Evolutionary conservation across 2,888 invertebrate species (phyloP).

Genomic region (Phengaris arion): DNA sequence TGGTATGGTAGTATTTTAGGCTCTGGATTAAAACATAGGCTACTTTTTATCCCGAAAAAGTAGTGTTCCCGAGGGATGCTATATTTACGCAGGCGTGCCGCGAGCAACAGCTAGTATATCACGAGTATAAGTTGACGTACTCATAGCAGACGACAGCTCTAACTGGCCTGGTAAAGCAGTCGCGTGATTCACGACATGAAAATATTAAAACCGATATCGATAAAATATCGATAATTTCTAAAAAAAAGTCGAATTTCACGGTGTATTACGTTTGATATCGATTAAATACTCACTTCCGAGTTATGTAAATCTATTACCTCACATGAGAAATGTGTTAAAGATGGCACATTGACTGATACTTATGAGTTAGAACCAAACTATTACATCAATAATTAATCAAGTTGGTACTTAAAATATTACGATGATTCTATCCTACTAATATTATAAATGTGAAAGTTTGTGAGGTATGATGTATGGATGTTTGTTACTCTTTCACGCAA

Average conservation of each 20-base stretch:
- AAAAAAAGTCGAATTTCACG: slow-evolving; percentile 2
- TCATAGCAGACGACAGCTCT: too few relatives aligned
- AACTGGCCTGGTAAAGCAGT: not conserved
- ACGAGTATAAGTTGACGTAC: too few relatives aligned
- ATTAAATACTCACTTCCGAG: not conserved
- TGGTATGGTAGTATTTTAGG: too few relatives aligned
- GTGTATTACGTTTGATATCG: not conserved
- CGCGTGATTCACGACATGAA: not conserved
- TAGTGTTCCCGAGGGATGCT: too few relatives aligned
- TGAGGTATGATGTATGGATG: too few relatives aligned
- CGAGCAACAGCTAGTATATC: too few relatives aligned
- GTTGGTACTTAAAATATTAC: not conserved
- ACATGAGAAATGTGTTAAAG: slow-evolving; percentile 11
- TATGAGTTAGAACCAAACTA: not conserved
- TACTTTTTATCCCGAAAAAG: too few relatives aligned
- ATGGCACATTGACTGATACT: slow-evolving; percentile 4
- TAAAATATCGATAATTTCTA: not conserved
- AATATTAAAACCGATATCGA: not conserved
- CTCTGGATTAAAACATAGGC: too few relatives aligned
- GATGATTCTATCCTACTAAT: not conserved
- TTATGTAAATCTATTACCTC: slow-evolving; percentile 13
- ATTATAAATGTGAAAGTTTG: too few relatives aligned
- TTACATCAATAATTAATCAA: slow-evolving; percentile 16
- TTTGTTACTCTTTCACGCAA: too few relatives aligned
- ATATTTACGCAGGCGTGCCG: too few relatives aligned